Percentiles rank a stretch among this genome's conserved stretches.
phyloP scores from a whole-genome alignment of 2,888 invertebrate genomes.

The Glyphotaelius pellucidus region DNA sequence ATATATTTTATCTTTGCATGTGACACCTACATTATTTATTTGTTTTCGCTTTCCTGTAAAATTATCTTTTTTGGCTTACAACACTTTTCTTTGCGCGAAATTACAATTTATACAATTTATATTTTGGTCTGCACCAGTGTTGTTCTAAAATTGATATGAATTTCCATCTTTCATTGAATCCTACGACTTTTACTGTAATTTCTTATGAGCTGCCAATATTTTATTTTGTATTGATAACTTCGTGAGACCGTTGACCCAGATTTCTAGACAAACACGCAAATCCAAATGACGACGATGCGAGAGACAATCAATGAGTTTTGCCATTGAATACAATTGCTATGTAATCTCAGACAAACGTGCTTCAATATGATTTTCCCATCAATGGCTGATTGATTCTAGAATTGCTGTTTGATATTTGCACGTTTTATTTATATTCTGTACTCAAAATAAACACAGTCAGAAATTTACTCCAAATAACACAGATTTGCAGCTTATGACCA shows the following conservation, averaged over 20 bases:
- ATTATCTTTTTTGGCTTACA: too few species aligned
- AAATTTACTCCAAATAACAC: neutral
- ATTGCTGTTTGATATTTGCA: neutral
- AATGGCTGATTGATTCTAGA: neutral
- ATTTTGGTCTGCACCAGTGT: too few species aligned
- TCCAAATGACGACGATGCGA: neutral
- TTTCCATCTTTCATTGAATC: too few species aligned
- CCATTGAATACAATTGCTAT: neutral
- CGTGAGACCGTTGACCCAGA: neutral
- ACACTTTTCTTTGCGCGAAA: too few species aligned
- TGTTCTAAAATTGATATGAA: too few species aligned
- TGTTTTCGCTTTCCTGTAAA: too few species aligned
- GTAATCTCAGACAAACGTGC: neutral
- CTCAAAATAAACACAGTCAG: neutral
- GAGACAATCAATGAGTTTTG: neutral
- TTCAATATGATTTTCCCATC: neutral
- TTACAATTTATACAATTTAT: too few species aligned
- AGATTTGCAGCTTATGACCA: neutral
- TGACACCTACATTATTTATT: too few species aligned
- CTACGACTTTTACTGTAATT: neutral
- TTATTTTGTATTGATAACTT: neutral
- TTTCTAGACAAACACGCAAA: neutral
- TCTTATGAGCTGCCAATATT: neutral
- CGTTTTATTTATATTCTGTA: neutral
- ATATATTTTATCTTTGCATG: too few species aligned